Conservation (phyloP, 1,140 invertebrate genomes). For the Drosophila pruinosa region DNA sequence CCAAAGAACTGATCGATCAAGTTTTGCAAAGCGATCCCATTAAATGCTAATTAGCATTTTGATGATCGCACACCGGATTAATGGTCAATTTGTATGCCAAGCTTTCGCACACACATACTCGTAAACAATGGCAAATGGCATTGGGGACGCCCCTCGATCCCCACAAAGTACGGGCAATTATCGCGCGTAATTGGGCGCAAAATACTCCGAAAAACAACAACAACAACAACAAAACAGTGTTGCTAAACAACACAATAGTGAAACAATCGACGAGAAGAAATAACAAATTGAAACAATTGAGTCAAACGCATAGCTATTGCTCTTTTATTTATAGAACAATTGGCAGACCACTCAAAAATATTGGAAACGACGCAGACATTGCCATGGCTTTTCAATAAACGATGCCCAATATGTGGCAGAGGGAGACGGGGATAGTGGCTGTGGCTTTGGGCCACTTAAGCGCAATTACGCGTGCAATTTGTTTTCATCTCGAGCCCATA, state of each 20-base stretch:
- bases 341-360: conserved; percentile 65
- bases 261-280: conserved; percentile 22
- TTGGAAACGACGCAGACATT: conserved; percentile 4
- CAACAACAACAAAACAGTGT: conserved; percentile 3
- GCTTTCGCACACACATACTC: conserved; percentile 6
- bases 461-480: conserved; percentile 76
- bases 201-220: neutral
- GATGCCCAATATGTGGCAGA: conserved; percentile 5
- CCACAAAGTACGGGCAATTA: conserved; percentile 55
- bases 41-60: conserved; percentile 69
- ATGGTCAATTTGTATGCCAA: conserved; percentile 67
- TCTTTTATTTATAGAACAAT: conserved; percentile 76
- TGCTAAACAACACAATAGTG: conserved; percentile 19
- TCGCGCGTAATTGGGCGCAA: conserved; percentile 59
- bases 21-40: conserved; percentile 53
- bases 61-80: conserved; percentile 62
- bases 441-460: conserved; percentile 64
- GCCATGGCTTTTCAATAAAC: conserved; percentile 65
- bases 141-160: conserved; percentile 20
- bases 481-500: conserved; percentile 66
- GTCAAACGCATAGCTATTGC: conserved; percentile 28
- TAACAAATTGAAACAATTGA: conserved; percentile 68
- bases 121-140: conserved; percentile 23
- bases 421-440: conserved; percentile 7
- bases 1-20: conserved; percentile 22